Percentiles rank a stretch among this genome's conserved stretches.
Evolutionary conservation across 2,113 vertebrate species (phyloP).

Genomic region (Rhynchopsitta pachyrhyncha): DNA sequence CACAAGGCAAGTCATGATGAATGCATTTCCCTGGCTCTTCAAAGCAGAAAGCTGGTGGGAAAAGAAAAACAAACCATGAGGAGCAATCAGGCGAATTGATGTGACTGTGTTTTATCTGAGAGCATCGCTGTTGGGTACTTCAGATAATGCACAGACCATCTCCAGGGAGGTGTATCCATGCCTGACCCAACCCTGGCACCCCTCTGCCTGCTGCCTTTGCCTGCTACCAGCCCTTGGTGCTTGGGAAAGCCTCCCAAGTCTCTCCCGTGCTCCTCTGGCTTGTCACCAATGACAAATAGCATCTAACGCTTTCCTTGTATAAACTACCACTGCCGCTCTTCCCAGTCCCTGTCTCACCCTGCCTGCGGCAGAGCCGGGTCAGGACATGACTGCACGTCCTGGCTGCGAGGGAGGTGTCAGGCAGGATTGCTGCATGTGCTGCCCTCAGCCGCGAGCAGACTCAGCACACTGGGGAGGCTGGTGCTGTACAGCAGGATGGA

Average conservation of each 20-base stretch:
- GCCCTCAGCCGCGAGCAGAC: neutral
- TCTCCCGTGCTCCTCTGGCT: neutral
- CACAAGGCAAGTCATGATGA: neutral
- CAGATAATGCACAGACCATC: neutral
- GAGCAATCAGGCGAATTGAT: neutral
- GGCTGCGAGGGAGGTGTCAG: neutral
- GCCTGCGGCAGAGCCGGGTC: neutral
- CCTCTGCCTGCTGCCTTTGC: neutral
- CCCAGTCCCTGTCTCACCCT: neutral
- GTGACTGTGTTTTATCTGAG: neutral
- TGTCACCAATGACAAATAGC: neutral
- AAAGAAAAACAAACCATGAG: neutral
- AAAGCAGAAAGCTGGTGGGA: constrained; percentile 1
- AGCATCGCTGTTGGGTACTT: neutral
- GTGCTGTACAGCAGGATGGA: fast-evolving
- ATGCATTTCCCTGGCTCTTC: neutral
- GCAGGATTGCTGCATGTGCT: neutral
- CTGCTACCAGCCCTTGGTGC: neutral
- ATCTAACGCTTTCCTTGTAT: constrained; percentile 29
- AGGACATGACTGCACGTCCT: neutral
- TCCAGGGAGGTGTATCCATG: neutral
- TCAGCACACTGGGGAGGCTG: neutral
- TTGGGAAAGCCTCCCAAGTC: neutral
- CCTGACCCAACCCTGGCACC: neutral
- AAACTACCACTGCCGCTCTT: neutral